These are phyloP conservation scores for Dasyprocta punctata DNA, from an alignment of 2,113 vertebrate species.

Conservation along the genomic window DNA sequence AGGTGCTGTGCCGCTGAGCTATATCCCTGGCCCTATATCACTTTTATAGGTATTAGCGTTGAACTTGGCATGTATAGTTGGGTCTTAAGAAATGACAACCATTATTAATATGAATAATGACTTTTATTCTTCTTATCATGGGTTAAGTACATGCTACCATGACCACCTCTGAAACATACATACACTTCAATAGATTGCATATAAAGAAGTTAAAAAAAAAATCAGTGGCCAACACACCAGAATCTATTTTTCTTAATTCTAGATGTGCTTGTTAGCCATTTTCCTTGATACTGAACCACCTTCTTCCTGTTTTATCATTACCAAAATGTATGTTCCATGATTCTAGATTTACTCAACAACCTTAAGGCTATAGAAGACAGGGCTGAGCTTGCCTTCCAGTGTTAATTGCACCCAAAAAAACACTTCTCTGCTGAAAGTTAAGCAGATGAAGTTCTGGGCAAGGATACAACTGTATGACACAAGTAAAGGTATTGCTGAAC, in stretches of 20 bases:
- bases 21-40: too few relatives aligned
- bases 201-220: constrained; percentile 53
- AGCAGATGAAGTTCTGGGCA: not conserved
- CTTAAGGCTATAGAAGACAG: constrained; percentile 69
- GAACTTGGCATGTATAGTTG: not conserved
- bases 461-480: not conserved
- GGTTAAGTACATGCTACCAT: not conserved
- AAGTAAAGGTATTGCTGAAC: not conserved
- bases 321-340: not conserved
- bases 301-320: not conserved
- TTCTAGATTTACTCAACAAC: constrained; percentile 64
- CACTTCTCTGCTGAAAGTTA: constrained; percentile 38
- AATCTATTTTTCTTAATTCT: constrained; percentile 53
- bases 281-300: not conserved
- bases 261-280: constrained; percentile 44
- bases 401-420: constrained; percentile 38
- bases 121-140: not conserved
- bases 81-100: not conserved
- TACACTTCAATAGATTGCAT: constrained; percentile 26
- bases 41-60: not conserved
- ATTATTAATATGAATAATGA: constrained; percentile 33
- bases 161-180: not conserved
- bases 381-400: constrained; percentile 56
- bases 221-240: not conserved
- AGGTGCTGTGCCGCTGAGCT: too few relatives aligned